Evolutionary conservation across 2,797 vertebrate species (phyloP).

Genomic region (Trachurus trachurus): DNA sequence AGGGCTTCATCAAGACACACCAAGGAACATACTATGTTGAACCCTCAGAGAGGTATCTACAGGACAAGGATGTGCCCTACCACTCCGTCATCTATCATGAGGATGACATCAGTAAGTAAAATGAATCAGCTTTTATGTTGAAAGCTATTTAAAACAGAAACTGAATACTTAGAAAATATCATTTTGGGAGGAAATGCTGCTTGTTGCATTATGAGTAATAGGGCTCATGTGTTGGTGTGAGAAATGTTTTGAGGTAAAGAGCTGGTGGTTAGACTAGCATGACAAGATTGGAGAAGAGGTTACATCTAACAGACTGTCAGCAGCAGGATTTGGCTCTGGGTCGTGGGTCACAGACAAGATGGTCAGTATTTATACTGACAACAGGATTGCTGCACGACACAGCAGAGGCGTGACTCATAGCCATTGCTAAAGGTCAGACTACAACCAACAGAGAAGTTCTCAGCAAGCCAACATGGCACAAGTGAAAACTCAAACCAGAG

Average conservation of each 20-base stretch:
- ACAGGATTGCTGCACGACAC: neutral
- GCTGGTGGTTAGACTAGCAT: neutral
- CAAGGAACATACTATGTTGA: slow-evolving; percentile 96
- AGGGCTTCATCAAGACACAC: slow-evolving; percentile 95
- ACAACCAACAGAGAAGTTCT: neutral
- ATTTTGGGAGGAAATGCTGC: too few species aligned
- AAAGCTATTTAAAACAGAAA: neutral
- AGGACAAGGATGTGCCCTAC: slow-evolving; percentile 88
- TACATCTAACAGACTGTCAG: slow-evolving; percentile 20
- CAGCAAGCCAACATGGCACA: neutral
- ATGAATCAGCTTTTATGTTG: neutral
- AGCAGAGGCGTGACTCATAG: slow-evolving; percentile 11
- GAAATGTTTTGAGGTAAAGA: neutral
- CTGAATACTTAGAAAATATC: too few species aligned
- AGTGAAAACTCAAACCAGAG: slow-evolving; percentile 2
- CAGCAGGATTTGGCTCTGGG: slow-evolving; percentile 20
- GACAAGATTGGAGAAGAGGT: slow-evolving; percentile 4
- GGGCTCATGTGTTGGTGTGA: neutral
- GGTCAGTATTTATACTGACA: slow-evolving; percentile 16
- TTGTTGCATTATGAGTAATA: neutral
- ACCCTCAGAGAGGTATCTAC: slow-evolving; percentile 94
- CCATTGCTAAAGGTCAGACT: slow-evolving; percentile 13
- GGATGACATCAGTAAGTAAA: slow-evolving; percentile 96
- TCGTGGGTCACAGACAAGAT: neutral
- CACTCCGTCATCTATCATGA: slow-evolving; percentile 99